Evolutionary conservation across 2,113 vertebrate species (phyloP).

Genomic region (Cavia aperea): DNA sequence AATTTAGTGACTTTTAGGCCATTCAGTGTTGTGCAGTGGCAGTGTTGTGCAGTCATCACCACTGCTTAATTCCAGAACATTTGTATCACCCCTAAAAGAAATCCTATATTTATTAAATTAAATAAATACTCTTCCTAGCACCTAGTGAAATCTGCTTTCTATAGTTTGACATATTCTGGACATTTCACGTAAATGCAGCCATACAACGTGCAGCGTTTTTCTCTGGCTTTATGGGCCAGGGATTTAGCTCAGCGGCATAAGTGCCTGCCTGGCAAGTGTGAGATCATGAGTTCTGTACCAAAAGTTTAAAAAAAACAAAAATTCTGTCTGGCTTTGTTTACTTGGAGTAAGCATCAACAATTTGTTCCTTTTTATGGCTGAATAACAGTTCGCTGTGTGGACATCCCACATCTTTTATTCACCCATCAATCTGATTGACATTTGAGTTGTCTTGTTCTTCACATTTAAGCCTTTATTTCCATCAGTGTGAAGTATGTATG

Average conservation of each 20-base stretch:
- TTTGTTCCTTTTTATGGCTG: neutral
- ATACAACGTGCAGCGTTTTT: rapidly evolving
- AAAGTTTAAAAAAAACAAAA: too few relatives aligned
- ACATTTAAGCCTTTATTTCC: neutral
- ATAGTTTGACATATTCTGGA: neutral
- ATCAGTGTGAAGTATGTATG: rapidly evolving
- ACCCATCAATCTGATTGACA: neutral
- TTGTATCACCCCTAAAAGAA: neutral
- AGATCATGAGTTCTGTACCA: too few relatives aligned
- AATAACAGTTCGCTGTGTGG: rapidly evolving
- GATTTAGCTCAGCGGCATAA: too few relatives aligned
- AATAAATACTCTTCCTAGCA: neutral
- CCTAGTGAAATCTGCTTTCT: neutral
- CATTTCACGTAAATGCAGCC: neutral
- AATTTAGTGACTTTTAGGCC: neutral
- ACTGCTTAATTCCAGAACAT: neutral
- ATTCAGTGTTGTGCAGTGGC: neutral
- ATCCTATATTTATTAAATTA: neutral
- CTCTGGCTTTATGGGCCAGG: neutral
- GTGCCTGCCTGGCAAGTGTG: too few relatives aligned
- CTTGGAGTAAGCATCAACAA: rapidly evolving
- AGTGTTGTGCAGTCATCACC: neutral
- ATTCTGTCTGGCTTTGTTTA: neutral
- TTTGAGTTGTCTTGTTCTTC: neutral
- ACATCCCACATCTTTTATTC: neutral